Conservation (phyloP, 2,113 vertebrate species). For the Thunnus thynnus region DNA sequence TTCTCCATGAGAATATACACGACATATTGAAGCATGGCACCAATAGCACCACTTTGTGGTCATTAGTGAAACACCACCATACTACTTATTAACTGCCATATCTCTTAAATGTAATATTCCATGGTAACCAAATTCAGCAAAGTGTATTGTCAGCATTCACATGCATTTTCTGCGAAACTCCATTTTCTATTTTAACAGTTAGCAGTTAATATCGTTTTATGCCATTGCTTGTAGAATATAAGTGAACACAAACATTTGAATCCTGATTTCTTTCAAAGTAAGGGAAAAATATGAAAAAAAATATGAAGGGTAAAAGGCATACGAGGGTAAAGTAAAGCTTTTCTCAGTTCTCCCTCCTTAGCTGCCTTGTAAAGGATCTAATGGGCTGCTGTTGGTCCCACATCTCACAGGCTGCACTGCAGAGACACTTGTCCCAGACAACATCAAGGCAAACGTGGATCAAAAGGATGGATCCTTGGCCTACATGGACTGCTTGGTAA, state of each 20-base stretch:
- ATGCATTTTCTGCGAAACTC: too few relatives aligned
- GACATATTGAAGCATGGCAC: too few relatives aligned
- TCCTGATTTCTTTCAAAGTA: neutral
- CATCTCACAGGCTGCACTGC: constrained; percentile 40
- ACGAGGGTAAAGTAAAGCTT: neutral
- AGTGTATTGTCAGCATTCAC: too few relatives aligned
- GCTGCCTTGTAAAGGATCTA: neutral
- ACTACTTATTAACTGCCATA: too few relatives aligned
- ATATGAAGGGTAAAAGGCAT: neutral
- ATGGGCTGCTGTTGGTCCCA: neutral
- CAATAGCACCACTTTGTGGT: too few relatives aligned
- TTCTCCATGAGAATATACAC: too few relatives aligned
- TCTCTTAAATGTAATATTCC: too few relatives aligned
- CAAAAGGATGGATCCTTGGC: constrained; percentile 61
- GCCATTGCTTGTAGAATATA: constrained; percentile 4
- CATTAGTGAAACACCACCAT: too few relatives aligned
- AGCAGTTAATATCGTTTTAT: neutral
- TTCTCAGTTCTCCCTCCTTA: neutral
- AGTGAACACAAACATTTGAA: neutral
- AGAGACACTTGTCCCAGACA: constrained; percentile 32
- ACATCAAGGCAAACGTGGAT: constrained; percentile 65
- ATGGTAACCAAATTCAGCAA: too few relatives aligned
- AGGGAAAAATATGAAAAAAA: neutral
- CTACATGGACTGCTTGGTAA: constrained; percentile 36
- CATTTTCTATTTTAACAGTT: too few relatives aligned